Conservation (phyloP, 1,140 invertebrate species). For the Gonatopus flavifemur region DNA sequence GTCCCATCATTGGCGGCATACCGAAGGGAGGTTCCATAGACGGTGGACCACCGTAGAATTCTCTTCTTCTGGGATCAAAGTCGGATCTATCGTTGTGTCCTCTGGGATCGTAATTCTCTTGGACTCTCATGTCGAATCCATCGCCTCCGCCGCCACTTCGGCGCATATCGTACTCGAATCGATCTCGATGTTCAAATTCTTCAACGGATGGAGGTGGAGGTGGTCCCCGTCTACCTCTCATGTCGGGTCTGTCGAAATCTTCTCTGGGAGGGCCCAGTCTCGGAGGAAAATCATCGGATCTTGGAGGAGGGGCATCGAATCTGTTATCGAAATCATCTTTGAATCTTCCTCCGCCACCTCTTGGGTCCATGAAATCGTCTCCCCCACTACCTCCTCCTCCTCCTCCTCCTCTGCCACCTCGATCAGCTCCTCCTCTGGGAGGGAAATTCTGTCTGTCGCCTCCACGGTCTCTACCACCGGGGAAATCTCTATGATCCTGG, state of each 20-base stretch:
- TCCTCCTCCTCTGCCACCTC: conserved; percentile 41
- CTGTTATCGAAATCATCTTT: conserved; percentile 44
- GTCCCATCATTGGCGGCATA: conserved; percentile 51
- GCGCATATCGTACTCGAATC: conserved; percentile 53
- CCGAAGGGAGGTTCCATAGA: conserved; percentile 52
- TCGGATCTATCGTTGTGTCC: conserved; percentile 46
- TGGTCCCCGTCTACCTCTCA: conserved; percentile 37
- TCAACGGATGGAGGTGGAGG: conserved; percentile 47
- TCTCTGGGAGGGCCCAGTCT: conserved; percentile 35
- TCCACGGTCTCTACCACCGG: background rate
- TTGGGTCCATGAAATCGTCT: conserved; percentile 46
- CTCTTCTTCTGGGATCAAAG: conserved; percentile 47
- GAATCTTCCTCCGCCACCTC: conserved; percentile 40
- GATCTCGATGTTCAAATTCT: conserved; percentile 47
- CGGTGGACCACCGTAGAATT: conserved; percentile 48
- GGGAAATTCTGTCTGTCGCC: conserved; percentile 42
- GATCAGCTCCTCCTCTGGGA: conserved; percentile 26
- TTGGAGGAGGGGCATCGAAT: conserved; percentile 43
- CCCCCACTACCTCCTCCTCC: conserved; percentile 23
- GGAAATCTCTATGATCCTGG: conserved; percentile 6
- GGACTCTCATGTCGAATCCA: conserved; percentile 38
- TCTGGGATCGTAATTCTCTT: conserved; percentile 44
- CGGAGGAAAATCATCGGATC: conserved; percentile 51
- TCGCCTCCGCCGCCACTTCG: no score
- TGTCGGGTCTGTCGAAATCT: conserved; percentile 47